A percentile compares a stretch with the other conserved stretches of the same genome.
phyloP scores from a whole-genome alignment of 2,797 vertebrate species.

The Lophotriccus pileatus region DNA sequence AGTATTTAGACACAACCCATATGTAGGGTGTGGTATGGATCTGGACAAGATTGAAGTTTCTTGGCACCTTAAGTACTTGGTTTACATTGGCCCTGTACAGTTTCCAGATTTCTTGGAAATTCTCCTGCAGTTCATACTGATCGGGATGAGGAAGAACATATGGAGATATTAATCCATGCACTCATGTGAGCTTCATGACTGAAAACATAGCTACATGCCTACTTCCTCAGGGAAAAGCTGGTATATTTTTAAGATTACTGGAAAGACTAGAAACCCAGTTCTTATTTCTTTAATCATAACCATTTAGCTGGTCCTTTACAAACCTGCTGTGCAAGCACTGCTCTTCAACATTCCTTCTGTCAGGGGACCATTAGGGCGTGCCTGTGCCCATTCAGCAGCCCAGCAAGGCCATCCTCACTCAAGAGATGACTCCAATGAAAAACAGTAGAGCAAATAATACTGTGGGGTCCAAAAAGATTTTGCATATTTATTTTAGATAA shows the following conservation, averaged over 20 bases:
- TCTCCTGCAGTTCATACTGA: slow-evolving; percentile 32
- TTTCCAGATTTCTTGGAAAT: slow-evolving; percentile 58
- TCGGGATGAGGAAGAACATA: slow-evolving; percentile 21
- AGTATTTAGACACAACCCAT: slow-evolving; percentile 48
- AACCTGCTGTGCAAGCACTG: background rate
- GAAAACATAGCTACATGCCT: background rate
- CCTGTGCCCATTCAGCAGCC: background rate
- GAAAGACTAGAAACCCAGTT: background rate
- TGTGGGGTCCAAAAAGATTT: background rate
- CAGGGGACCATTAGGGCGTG: background rate
- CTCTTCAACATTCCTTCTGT: background rate
- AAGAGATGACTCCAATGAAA: background rate
- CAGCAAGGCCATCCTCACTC: background rate
- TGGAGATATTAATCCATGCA: background rate
- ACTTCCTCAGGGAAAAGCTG: background rate
- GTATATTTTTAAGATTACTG: background rate
- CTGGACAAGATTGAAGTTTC: slow-evolving; percentile 29
- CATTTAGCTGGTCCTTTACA: background rate
- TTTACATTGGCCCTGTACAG: slow-evolving; percentile 37
- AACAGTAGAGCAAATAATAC: background rate
- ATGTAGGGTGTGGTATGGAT: slow-evolving; percentile 33
- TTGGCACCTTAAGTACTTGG: slow-evolving; percentile 28
- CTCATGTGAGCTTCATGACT: background rate
- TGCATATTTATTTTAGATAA: background rate
- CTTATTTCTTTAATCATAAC: background rate